Percentiles rank a stretch among this genome's conserved stretches.
These are phyloP conservation scores for Tetragonisca angustula DNA, from an alignment of 2,888 invertebrate species.

Conservation along the genomic window DNA sequence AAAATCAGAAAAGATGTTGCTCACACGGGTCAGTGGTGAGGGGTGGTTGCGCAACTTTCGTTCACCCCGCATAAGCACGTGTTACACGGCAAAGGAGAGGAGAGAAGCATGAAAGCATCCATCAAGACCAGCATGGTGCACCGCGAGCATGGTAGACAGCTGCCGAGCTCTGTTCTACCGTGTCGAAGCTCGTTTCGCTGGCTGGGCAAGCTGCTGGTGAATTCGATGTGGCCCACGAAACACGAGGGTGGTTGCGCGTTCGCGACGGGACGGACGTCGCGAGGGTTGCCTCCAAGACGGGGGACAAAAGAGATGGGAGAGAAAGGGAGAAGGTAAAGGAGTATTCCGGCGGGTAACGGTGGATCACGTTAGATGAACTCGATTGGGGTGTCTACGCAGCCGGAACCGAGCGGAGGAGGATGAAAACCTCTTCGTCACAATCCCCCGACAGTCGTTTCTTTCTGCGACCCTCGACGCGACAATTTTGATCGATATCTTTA, in stretches of 20 bases:
- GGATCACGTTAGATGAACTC: conserved; percentile 50
- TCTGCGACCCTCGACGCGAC: not conserved
- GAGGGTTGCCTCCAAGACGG: conserved; percentile 53
- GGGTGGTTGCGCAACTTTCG: no score
- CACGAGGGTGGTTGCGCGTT: conserved; percentile 47
- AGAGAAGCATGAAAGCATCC: conserved; percentile 73
- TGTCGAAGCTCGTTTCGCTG: conserved; percentile 63
- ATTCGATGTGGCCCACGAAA: conserved; percentile 41
- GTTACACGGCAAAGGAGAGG: conserved; percentile 21
- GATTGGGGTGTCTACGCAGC: conserved; percentile 54
- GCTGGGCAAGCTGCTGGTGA: conserved; percentile 56
- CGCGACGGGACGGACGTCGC: conserved; percentile 23
- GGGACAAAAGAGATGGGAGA: conserved; percentile 47
- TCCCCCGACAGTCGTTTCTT: conserved; percentile 23
- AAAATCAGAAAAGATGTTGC: conserved; percentile 4
- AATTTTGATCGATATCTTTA: conserved; percentile 51
- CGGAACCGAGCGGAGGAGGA: conserved; percentile 43
- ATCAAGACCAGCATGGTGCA: conserved; percentile 73
- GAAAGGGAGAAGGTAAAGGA: conserved; percentile 27
- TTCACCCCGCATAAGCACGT: conserved; percentile 47
- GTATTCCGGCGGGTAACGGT: conserved; percentile 59
- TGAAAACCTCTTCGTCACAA: conserved; percentile 13
- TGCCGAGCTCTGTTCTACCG: conserved; percentile 70
- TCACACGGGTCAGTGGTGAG: not conserved
- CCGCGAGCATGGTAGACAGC: conserved; percentile 70